Evolutionary conservation across 2,888 invertebrate species (phyloP).

Genomic region (Anagyrus pseudococci): DNA sequence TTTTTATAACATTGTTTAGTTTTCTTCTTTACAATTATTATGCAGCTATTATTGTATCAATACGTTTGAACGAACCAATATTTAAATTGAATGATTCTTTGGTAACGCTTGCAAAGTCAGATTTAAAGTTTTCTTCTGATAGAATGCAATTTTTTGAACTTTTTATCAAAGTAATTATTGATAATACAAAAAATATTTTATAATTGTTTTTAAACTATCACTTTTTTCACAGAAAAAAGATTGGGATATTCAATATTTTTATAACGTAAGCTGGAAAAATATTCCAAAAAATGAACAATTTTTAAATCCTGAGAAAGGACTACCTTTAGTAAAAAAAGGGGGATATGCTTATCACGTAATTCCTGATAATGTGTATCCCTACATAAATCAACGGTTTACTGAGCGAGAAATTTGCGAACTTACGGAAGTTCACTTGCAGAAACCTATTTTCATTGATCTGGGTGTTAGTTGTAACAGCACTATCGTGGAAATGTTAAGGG

Average conservation of each 20-base stretch:
- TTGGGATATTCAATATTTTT: slow-evolving; percentile 47
- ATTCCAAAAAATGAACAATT: slow-evolving; percentile 36
- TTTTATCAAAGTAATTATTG: slow-evolving; percentile 38
- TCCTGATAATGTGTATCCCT: slow-evolving; percentile 40
- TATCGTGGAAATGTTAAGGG: slow-evolving; percentile 11
- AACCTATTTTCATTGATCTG: not conserved
- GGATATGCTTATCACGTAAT: slow-evolving; percentile 42
- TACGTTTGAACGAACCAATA: slow-evolving; percentile 50
- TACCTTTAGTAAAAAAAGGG: slow-evolving; percentile 36
- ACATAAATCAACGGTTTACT: slow-evolving; percentile 33
- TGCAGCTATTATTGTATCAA: slow-evolving; percentile 52
- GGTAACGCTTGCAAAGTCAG: slow-evolving; percentile 45
- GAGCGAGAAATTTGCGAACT: slow-evolving; percentile 42
- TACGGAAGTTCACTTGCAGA: slow-evolving; percentile 39
- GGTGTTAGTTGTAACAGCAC: not conserved
- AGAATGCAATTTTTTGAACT: slow-evolving; percentile 47
- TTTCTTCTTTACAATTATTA: slow-evolving; percentile 54
- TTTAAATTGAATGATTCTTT: slow-evolving; percentile 55
- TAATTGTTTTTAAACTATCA: not conserved
- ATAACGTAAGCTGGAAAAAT: slow-evolving; percentile 45
- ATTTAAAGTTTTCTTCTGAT: slow-evolving; percentile 49
- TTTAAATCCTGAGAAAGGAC: slow-evolving; percentile 34
- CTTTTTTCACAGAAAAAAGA: slow-evolving; percentile 41
- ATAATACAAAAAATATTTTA: not conserved
- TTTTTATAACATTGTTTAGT: slow-evolving; percentile 49